Percentiles rank a stretch among this genome's conserved stretches.
These are phyloP conservation scores for Phoeniculus purpureus DNA, from an alignment of 2,797 vertebrate species.

Conservation along the genomic window DNA sequence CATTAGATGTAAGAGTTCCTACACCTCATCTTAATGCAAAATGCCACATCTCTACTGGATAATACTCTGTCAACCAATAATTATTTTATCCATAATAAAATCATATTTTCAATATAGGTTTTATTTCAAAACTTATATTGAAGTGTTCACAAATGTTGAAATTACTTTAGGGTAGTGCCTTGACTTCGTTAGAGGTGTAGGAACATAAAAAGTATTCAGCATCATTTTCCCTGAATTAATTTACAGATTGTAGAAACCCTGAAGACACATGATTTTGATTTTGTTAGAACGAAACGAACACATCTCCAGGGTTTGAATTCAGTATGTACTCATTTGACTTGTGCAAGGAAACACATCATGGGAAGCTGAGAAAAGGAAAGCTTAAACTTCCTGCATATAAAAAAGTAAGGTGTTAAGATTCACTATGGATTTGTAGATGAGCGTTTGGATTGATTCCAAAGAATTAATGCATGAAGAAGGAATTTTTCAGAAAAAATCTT, in stretches of 20 bases:
- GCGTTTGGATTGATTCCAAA: neutral
- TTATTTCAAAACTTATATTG: neutral
- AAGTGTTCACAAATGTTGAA: neutral
- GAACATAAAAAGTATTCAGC: neutral
- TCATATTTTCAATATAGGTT: neutral
- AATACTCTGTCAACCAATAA: neutral
- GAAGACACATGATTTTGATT: neutral
- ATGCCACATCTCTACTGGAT: neutral
- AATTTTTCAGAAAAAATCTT: neutral
- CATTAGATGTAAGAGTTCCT: neutral
- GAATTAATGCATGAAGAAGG: neutral
- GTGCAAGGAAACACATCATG: neutral
- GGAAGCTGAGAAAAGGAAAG: neutral
- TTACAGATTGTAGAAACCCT: neutral
- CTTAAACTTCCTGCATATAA: neutral
- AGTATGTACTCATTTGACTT: neutral
- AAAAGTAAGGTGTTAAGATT: neutral
- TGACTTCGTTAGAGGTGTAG: neutral
- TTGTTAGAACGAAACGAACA: constrained; percentile 15
- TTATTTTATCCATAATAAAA: neutral
- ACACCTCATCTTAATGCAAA: neutral
- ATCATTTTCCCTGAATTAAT: constrained; percentile 12
- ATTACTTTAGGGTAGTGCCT: neutral
- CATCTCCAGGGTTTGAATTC: neutral
- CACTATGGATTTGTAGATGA: neutral